Percentiles rank a stretch among this genome's conserved stretches.
phyloP scores from a whole-genome alignment of 2,113 vertebrate genomes.

The Peucedramus taeniatus region DNA sequence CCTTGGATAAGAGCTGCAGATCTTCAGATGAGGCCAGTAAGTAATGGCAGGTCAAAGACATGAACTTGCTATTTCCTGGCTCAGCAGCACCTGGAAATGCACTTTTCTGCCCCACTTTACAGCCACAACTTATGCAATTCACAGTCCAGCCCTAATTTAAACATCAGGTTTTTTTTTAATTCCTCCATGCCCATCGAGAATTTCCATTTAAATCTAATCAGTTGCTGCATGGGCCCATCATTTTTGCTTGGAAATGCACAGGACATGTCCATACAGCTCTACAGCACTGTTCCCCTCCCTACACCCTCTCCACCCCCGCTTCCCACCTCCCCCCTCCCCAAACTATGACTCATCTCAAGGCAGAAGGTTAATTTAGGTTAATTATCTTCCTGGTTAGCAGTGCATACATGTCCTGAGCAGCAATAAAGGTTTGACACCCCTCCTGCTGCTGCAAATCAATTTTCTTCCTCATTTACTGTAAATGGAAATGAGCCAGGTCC shows the following conservation, averaged over 20 bases:
- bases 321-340: slow-evolving; percentile 24
- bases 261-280: slow-evolving; percentile 34
- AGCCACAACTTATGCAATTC: background rate
- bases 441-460: slow-evolving; percentile 68
- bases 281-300: slow-evolving; percentile 11
- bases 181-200: background rate
- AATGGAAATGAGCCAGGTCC: slow-evolving; percentile 59
- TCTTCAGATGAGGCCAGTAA: background rate
- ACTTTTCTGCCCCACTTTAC: background rate
- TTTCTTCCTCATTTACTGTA: slow-evolving; percentile 71
- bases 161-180: background rate
- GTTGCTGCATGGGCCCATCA: background rate
- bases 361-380: slow-evolving; percentile 73
- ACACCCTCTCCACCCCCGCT: slow-evolving; percentile 40
- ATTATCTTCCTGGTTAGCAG: slow-evolving; percentile 70
- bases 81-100: background rate
- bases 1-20: background rate
- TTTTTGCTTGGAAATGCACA: slow-evolving; percentile 11
- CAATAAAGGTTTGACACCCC: slow-evolving; percentile 64
- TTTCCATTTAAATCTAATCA: slow-evolving; percentile 22
- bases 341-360: slow-evolving; percentile 64
- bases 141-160: background rate
- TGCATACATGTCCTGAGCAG: slow-evolving; percentile 64
- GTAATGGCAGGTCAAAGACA: background rate
- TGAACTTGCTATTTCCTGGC: background rate